These are phyloP conservation scores for Poeciliopsis turrubarensis DNA, from an alignment of 2,113 vertebrate species.

Conservation along the genomic window DNA sequence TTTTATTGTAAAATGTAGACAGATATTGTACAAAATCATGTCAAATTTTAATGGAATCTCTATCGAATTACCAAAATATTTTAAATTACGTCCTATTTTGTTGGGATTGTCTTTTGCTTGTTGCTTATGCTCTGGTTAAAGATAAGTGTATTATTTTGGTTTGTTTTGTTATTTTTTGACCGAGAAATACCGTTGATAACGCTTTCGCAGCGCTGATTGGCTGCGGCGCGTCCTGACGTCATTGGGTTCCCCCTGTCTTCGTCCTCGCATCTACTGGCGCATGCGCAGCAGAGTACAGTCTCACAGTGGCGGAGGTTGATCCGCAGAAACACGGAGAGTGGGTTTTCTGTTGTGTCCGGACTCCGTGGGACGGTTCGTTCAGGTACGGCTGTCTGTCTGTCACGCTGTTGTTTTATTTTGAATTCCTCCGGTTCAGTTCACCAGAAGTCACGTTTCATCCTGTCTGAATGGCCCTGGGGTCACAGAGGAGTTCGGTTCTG, in stretches of 20 bases:
- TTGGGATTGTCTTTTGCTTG: too few species aligned
- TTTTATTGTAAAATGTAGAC: too few species aligned
- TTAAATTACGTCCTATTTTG: too few species aligned
- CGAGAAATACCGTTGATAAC: too few species aligned
- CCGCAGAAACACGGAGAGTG: background rate
- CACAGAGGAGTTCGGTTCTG: background rate
- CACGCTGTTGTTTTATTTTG: background rate
- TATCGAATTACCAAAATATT: too few species aligned
- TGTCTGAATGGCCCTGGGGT: background rate
- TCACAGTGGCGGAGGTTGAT: background rate
- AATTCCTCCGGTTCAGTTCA: background rate
- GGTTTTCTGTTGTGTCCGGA: background rate
- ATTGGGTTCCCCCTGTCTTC: slow-evolving; percentile 64
- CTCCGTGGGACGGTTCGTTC: background rate
- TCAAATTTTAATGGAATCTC: too few species aligned
- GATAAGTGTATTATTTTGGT: too few species aligned
- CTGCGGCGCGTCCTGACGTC: slow-evolving; percentile 44
- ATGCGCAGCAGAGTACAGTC: slow-evolving; percentile 31
- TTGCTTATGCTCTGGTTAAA: too few species aligned
- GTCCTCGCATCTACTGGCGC: slow-evolving; percentile 19
- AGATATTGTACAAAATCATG: too few species aligned
- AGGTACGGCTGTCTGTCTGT: background rate
- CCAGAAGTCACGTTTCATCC: background rate
- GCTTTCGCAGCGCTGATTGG: slow-evolving; percentile 44
- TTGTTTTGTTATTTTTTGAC: background rate